phyloP scores from a whole-genome alignment of 2,888 invertebrate species.

The Andrena praecox region DNA sequence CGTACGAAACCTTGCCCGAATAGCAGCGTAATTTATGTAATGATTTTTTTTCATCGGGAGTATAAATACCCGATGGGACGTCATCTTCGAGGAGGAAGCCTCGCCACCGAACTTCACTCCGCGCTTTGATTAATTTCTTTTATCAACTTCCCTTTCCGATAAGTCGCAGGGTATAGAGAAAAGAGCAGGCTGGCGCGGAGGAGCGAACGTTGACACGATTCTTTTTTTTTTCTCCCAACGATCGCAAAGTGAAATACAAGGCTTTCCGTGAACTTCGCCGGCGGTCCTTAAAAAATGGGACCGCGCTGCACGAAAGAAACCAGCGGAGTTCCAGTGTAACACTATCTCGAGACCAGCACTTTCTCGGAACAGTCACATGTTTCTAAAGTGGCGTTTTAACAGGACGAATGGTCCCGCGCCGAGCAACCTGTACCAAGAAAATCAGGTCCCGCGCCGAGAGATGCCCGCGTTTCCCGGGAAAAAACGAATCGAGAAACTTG shows the following conservation, averaged over 20 bases:
- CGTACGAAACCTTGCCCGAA: not conserved
- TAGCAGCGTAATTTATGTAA: slow-evolving; percentile 31
- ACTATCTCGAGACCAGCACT: slow-evolving; percentile 45
- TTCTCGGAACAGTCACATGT: slow-evolving; percentile 48
- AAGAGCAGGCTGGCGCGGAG: slow-evolving; percentile 15
- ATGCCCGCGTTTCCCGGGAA: not conserved
- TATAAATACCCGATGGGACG: slow-evolving; percentile 12
- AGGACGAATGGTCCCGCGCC: not conserved
- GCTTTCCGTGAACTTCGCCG: not conserved
- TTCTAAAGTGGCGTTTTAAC: slow-evolving; percentile 13
- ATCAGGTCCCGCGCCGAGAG: not conserved
- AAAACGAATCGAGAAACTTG: no score
- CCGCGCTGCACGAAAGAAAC: not conserved
- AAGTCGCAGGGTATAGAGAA: slow-evolving; percentile 28
- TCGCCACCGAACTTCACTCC: slow-evolving; percentile 33
- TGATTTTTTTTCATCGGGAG: slow-evolving; percentile 11
- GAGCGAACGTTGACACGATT: slow-evolving; percentile 12
- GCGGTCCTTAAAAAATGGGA: not conserved
- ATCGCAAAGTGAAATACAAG: not conserved
- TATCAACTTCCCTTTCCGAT: slow-evolving; percentile 70
- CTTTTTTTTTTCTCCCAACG: slow-evolving; percentile 3
- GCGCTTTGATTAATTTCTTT: slow-evolving; percentile 60
- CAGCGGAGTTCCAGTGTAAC: slow-evolving; percentile 36
- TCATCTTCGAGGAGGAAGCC: slow-evolving; percentile 38
- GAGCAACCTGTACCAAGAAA: not conserved